A percentile compares a stretch with the other conserved stretches of the same genome.
phyloP scores from a whole-genome alignment of 2,797 vertebrate species.

The Carduelis carduelis region DNA sequence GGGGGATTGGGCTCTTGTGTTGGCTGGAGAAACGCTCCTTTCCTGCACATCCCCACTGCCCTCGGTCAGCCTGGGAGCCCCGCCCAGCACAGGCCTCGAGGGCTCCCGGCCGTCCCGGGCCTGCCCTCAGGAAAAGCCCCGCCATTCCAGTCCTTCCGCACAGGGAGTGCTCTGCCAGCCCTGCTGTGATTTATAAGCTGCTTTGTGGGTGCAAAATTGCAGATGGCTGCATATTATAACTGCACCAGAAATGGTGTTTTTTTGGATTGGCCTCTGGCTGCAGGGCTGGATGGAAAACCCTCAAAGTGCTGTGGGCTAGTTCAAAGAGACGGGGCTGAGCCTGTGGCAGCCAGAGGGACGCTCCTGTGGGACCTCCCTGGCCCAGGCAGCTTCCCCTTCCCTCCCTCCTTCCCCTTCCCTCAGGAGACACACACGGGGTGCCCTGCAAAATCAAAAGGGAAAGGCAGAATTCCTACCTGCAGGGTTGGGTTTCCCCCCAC shows the following conservation, averaged over 20 bases:
- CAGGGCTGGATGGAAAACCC: not conserved
- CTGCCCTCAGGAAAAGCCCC: not conserved
- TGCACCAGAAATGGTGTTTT: accelerated
- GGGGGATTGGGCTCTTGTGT: not conserved
- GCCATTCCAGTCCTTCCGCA: not conserved
- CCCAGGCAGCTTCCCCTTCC: not conserved
- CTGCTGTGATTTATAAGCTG: not conserved
- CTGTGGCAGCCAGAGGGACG: not conserved
- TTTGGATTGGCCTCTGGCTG: not conserved
- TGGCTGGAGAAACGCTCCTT: not conserved
- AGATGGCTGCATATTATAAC: not conserved
- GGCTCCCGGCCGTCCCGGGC: not conserved
- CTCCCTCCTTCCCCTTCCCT: not conserved
- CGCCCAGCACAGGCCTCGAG: not conserved
- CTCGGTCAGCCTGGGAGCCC: not conserved
- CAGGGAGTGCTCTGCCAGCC: not conserved
- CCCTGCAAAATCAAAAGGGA: not conserved
- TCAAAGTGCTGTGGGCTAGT: not conserved
- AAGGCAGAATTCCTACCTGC: not conserved
- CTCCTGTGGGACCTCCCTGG: not conserved
- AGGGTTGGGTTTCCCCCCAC: not conserved
- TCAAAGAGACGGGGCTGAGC: not conserved
- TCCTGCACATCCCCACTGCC: not conserved
- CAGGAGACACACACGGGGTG: not conserved
- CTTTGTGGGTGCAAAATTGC: not conserved